Percentiles rank a stretch among this genome's conserved stretches.
phyloP scores from a whole-genome alignment of 2,113 vertebrate genomes.

The Callipepla squamata region DNA sequence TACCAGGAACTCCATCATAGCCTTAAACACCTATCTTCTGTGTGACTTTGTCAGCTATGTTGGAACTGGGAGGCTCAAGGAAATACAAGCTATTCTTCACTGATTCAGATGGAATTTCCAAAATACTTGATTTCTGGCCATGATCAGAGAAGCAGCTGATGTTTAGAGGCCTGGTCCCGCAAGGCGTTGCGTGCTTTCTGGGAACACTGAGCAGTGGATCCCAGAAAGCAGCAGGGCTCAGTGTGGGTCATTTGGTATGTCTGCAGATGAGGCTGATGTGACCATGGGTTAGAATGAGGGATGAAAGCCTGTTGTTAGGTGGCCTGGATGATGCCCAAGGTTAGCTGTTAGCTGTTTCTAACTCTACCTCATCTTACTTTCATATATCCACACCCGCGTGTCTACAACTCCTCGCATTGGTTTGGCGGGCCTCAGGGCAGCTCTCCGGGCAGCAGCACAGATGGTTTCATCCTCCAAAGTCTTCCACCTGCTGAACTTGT shows the following conservation, averaged over 20 bases:
- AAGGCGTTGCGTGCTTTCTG: neutral
- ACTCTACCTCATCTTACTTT: conserved; percentile 64
- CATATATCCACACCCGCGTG: neutral
- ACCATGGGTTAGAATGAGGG: neutral
- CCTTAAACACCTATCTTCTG: neutral
- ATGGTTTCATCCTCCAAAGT: conserved; percentile 67
- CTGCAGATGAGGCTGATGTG: rapidly evolving
- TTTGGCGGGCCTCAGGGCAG: neutral
- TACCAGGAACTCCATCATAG: neutral
- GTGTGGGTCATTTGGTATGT: neutral
- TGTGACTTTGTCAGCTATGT: neutral
- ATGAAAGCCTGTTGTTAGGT: neutral
- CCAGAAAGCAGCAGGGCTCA: neutral
- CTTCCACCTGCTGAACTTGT: conserved; percentile 83
- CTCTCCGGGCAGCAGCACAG: conserved; percentile 57
- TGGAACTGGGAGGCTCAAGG: neutral
- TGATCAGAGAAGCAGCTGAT: neutral
- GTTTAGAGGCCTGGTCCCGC: neutral
- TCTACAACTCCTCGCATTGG: neutral
- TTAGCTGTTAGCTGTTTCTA: neutral
- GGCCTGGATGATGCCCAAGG: neutral
- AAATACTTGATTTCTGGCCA: neutral
- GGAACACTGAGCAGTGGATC: neutral
- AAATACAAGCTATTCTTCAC: neutral
- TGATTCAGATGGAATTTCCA: neutral